phyloP scores from a whole-genome alignment of 2,113 vertebrate genomes.

The Holacanthus passer region DNA sequence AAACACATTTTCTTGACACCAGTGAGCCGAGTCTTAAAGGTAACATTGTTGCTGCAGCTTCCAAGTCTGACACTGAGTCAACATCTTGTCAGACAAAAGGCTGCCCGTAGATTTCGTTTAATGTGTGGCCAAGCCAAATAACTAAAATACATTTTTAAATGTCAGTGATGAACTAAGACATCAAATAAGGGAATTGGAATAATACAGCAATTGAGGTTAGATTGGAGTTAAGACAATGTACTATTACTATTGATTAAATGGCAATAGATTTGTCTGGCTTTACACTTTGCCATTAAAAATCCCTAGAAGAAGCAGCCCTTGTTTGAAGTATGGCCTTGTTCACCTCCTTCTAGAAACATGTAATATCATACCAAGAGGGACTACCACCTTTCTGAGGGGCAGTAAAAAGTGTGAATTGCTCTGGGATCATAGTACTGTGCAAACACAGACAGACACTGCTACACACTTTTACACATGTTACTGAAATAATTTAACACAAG shows the following conservation, averaged over 20 bases:
- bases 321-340: neutral
- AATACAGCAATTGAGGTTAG: neutral
- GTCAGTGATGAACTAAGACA: neutral
- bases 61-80: constrained; percentile 9
- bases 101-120: neutral
- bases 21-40: neutral
- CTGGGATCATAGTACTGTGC: constrained; percentile 25
- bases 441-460: constrained; percentile 23
- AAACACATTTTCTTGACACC: neutral
- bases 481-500: neutral
- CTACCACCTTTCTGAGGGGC: neutral
- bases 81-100: constrained; percentile 21
- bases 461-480: neutral
- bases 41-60: neutral
- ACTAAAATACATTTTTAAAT: neutral
- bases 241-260: neutral
- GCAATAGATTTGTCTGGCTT: neutral
- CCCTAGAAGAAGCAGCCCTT: neutral
- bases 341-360: constrained; percentile 1
- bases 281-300: neutral
- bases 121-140: neutral
- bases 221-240: neutral
- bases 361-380: constrained; percentile 8
- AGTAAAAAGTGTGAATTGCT: constrained; percentile 44
- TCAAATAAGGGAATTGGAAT: neutral